Base-by-base conservation (phyloP, 2,888 invertebrate genomes). In the Dasypogon diadema region DNA sequence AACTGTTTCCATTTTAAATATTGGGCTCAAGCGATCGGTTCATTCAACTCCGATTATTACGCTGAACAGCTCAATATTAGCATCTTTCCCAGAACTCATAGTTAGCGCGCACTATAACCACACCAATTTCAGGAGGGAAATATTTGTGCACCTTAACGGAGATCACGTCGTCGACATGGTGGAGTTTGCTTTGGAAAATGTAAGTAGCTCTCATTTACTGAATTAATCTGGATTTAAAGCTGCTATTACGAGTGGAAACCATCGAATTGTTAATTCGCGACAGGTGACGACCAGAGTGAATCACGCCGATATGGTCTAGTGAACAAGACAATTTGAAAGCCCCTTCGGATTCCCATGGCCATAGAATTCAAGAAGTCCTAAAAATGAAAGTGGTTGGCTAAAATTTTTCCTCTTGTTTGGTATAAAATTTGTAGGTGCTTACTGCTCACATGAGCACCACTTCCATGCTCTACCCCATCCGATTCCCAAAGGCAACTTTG, bases 121-220 rank as follows among this genome's bases (percentile, higher is more conserved):
- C 16, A 16, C 8, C 48, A 48, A 26, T 51, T 68, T 70, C 56
- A 26, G 12, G 5, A 46, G 30, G 5, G 56, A 56, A 48, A 54
- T 54, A 73, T 21, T 24, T 48, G n/a, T 42, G 24, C n/a, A 51
- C 37, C 16, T 60, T 60, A 34, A 60, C 34, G 37, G 37, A 30
- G 46, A 16, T 46, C 65, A 65, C 46, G 21, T 16, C 14, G 42
- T n/a, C 73, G 78, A 75, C 70, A 81, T 84, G 84, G 84, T 84
- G 78, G 83, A 84, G 80, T 84, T 84, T 77, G 83, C 83, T 58
- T 78, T 84, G 73, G 83, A 83, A 79, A 82, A 82, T 80, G 84
- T 84, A 80, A 80, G 83, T 83, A 77, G 1, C 8, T 68, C 30
- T 54, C 34, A 46, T n/a, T 70, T 54, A 54, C 10, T 60, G 12